These are phyloP conservation scores for Solea senegalensis DNA, from an alignment of 2,113 vertebrate species.

Conservation along the genomic window DNA sequence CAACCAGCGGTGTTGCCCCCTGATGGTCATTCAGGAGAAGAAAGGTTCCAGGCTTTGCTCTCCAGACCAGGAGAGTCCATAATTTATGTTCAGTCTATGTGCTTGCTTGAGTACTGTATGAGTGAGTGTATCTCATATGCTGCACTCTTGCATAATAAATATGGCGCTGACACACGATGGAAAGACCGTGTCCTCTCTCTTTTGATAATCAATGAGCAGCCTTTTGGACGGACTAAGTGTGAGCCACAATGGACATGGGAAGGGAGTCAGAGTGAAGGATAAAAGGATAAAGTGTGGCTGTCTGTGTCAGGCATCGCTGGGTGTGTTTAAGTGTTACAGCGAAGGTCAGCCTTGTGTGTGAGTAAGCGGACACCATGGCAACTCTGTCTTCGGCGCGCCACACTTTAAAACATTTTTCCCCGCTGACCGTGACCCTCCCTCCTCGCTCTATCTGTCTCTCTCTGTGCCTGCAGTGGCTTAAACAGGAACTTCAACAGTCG, in stretches of 20 bases:
- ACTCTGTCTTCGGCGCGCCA: constrained; percentile 11
- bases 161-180: neutral
- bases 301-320: constrained; percentile 1
- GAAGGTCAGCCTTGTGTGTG: constrained; percentile 32
- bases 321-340: constrained; percentile 4
- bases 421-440: constrained; percentile 19
- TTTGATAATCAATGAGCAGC: constrained; percentile 46
- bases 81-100: no score
- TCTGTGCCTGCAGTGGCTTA: constrained; percentile 1
- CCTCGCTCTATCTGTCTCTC: neutral
- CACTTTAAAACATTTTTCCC: constrained; percentile 9
- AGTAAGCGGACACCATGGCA: constrained; percentile 42
- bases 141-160: constrained; percentile 31
- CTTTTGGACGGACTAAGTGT: neutral
- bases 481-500: constrained; percentile 56
- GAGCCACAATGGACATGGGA: neutral
- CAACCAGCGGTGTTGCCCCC: no score
- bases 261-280: constrained; percentile 9
- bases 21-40: no score
- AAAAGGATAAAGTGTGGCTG: constrained; percentile 26
- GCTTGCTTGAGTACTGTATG: neutral
- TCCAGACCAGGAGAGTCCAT: no score
- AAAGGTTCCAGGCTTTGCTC: no score
- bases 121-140: constrained; percentile 20
- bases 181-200: constrained; percentile 16